Conservation (phyloP, 2,113 vertebrate genomes). For the Penelope pileata region DNA sequence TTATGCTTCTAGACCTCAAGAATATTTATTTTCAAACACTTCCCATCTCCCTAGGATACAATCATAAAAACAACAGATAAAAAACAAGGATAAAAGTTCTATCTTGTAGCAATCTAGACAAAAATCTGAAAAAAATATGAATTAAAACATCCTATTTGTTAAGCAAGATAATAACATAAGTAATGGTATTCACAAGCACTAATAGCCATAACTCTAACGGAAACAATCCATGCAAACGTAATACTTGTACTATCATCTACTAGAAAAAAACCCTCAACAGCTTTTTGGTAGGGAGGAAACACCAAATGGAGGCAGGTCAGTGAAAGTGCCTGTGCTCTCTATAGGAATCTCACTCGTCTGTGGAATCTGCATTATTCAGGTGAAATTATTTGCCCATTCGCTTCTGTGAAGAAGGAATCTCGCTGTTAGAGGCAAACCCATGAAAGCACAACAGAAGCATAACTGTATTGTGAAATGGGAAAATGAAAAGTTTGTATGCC, state of each 20-base stretch:
- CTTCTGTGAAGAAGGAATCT: neutral
- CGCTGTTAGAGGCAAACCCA: neutral
- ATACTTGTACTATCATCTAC: neutral
- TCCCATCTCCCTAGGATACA: neutral
- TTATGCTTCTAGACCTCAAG: neutral
- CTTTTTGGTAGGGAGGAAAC: neutral
- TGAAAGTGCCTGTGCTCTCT: neutral
- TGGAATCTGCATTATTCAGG: neutral
- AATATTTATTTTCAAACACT: neutral
- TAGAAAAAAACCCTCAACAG: neutral
- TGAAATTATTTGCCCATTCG: neutral
- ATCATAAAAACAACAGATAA: neutral
- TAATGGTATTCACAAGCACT: neutral
- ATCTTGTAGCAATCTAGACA: neutral
- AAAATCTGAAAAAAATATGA: neutral
- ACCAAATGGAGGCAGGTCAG: neutral
- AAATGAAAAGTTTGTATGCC: neutral
- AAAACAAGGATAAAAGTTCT: neutral
- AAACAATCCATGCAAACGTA: neutral
- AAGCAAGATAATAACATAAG: neutral
- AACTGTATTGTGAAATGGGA: neutral
- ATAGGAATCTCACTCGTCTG: neutral
- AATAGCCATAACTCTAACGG: neutral
- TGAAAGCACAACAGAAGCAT: neutral
- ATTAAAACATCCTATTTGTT: neutral